Base-by-base conservation (phyloP, 2,113 vertebrate genomes). In the Lipophrys pholis region DNA sequence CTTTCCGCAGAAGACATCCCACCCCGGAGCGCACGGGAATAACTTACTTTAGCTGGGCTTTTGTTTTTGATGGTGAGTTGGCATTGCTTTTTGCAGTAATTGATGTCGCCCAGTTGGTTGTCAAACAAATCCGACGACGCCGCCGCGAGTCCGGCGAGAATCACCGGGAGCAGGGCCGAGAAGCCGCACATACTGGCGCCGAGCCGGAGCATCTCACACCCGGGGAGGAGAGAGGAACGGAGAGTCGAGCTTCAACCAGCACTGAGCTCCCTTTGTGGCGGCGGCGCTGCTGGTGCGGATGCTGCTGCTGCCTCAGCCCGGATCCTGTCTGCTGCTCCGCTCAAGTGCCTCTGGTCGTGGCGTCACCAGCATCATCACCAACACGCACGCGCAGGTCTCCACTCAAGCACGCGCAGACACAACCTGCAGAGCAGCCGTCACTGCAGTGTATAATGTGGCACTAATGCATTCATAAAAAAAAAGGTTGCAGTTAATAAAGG, bases 31-130 rank as follows among this genome's bases (percentile, higher is more conserved):
- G n/a, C 6, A 35, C 42, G 52, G 54, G 63, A 11, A 43, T 35
- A 56, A 93, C 94, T 95, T 94, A 95, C 94, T 94, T 92, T 93
- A 66, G 90, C 89, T 0, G 93, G 87, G 91, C 91, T 94, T 88
- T 91, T 93, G 91, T 93, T 94, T 90, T 90, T 92, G 87, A 94
- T 90, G 91, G 81, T 86, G 72, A 93, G 85, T 93, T 93, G 92
- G 84, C 96, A 96, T 86, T 95, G 95, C 85, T 90, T 93, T 83
- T 94, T 96, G 94, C 95, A 96, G 85, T 92, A 95, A 85, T 91
- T 93, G 85, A 95, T 95, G 91, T 95, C 95, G 62, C 96, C 95
- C 70, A 95, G 95, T 82, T 95, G 95, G 56, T 93, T 90, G 82
- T 95, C 93, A 73, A 95, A 95, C 30, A 95, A 91, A 82, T 95